These are phyloP conservation scores for Acyrthosiphon pisum DNA, from an alignment of 1,140 invertebrate species.

Conservation along the genomic window DNA sequence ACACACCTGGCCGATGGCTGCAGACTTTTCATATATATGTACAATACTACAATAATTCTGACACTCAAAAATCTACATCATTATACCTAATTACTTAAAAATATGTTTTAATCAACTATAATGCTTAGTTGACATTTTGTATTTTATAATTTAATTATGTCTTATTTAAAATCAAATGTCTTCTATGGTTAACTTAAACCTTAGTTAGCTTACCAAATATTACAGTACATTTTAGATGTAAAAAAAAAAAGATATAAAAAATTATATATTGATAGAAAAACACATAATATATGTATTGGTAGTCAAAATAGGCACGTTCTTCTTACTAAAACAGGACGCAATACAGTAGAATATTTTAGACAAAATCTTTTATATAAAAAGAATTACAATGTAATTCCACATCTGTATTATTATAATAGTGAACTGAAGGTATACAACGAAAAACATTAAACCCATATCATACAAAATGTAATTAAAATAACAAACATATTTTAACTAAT, in stretches of 20 bases:
- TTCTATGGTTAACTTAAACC: slow-evolving; percentile 23
- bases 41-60: slow-evolving; percentile 40
- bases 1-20: slow-evolving; percentile 35
- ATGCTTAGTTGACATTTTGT: slow-evolving; percentile 34
- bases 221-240: background rate
- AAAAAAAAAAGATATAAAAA: background rate
- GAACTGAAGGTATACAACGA: slow-evolving; percentile 23
- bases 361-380: background rate
- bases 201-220: slow-evolving; percentile 27
- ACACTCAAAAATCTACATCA: slow-evolving; percentile 22
- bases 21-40: slow-evolving; percentile 41
- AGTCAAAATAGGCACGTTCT: slow-evolving; percentile 42
- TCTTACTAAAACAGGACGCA: slow-evolving; percentile 43
- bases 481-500: slow-evolving; percentile 17
- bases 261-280: slow-evolving; percentile 29
- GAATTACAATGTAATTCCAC: background rate
- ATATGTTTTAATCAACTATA: slow-evolving; percentile 19
- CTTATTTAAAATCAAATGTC: background rate
- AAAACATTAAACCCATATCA: slow-evolving; percentile 41
- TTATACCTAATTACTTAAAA: background rate
- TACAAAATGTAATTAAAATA: slow-evolving; percentile 32
- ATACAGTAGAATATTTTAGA: slow-evolving; percentile 37
- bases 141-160: background rate
- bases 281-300: slow-evolving; percentile 48
- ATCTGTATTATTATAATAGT: slow-evolving; percentile 24